Evolutionary conservation across 2,888 invertebrate species (phyloP).

Genomic region (Anticlea derivata): DNA sequence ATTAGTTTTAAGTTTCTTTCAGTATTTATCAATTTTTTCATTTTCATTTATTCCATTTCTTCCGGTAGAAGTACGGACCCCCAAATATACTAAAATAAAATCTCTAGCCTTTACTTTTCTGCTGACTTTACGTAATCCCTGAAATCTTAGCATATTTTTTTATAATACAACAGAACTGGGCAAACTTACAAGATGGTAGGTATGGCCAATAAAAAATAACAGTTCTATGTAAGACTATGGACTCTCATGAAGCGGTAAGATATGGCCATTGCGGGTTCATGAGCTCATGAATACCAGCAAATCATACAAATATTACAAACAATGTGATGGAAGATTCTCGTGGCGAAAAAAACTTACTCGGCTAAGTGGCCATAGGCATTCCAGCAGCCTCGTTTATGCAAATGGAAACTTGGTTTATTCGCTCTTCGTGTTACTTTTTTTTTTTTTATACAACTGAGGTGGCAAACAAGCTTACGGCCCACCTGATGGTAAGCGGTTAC

Average conservation of each 20-base stretch:
- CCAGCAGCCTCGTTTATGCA: constrained; percentile 1
- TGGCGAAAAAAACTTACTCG: constrained; percentile 12
- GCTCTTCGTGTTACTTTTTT: background rate
- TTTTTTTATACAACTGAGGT: too few relatives aligned
- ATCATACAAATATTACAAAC: constrained; percentile 13
- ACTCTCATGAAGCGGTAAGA: constrained; percentile 8
- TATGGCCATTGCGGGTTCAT: constrained; percentile 3
- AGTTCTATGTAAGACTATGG: constrained; percentile 40
- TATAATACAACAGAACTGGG: constrained; percentile 51
- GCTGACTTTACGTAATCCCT: constrained; percentile 52
- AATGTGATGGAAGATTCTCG: constrained; percentile 9
- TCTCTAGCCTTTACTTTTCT: constrained; percentile 17
- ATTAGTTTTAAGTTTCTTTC: too few relatives aligned
- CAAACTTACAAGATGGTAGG: constrained; percentile 54
- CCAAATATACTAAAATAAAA: background rate
- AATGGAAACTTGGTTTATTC: constrained; percentile 1
- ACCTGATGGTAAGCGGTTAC: too few relatives aligned
- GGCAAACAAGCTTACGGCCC: too few relatives aligned
- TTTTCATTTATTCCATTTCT: too few relatives aligned
- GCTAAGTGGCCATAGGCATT: constrained; percentile 5
- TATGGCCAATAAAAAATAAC: constrained; percentile 62
- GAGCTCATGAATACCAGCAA: constrained; percentile 17
- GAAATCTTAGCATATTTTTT: constrained; percentile 65
- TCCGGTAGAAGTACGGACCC: too few relatives aligned
- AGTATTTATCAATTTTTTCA: too few relatives aligned